Base-by-base conservation (phyloP, 2,888 invertebrate genomes). In the Maniola hyperantus region DNA sequence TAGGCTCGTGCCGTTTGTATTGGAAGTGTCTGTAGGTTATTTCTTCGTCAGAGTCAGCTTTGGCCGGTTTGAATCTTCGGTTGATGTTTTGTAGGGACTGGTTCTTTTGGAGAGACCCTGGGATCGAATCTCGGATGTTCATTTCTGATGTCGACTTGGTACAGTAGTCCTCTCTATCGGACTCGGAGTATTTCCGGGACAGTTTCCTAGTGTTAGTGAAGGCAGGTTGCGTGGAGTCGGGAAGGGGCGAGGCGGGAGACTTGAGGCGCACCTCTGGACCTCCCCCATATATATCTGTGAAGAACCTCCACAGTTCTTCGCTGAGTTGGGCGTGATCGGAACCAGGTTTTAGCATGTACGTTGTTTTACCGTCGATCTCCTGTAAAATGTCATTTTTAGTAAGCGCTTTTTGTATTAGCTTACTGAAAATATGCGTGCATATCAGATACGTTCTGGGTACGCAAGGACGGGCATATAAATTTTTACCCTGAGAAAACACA, bases 301-400 rank as follows among this genome's bases (percentile, higher is more conserved):
- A 96, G 89, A 97, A 98, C 73, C 95, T 93, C 98, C 98, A 99
- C 66, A 97, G 93, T 51, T 96, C 96, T 76, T 96, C 95, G 74
- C 97, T 96, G 54, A 98, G 93, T 79, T 97, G 97, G 0, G 96
- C 96, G 83, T 96, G 96, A 74, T 94, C 94, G 0, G 93, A 94
- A 42, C 93, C 93, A 10, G 88, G 88, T 66, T 92, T 92, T n/a
- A 93, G 76, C 2, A 79, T 76, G 79, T 84, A 84, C 0, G 81
- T 80, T 6, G 83, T 86, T 64, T 70, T 82, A 74, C 86, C 91
- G 74, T 91, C 88, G 64, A 82, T 83, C 77, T 81, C 93, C 90
- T 90, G 85, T 5, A 83, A 85, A 69, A 15, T 44, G 34, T 15
- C 8, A 46, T 7, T 15, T 15, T 46, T 2, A 15, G 15, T 18